phyloP scores from a whole-genome alignment of 1,140 invertebrate genomes.

The Agrypnia vestita region DNA sequence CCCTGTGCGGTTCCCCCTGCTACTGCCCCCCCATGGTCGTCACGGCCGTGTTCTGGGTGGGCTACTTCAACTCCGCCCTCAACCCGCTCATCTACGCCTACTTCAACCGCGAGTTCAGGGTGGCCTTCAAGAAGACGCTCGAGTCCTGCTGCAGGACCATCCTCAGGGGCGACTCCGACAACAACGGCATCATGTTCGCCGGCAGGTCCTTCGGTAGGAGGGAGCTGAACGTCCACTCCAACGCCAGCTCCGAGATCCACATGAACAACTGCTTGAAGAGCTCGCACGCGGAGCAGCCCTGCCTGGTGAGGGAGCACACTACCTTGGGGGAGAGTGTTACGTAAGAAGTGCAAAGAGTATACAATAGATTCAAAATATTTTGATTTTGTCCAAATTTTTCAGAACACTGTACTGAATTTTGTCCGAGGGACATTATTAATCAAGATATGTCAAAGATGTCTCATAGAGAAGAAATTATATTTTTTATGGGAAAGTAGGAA shows the following conservation, averaged over 20 bases:
- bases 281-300: slow-evolving; percentile 40
- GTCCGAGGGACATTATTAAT: too few species aligned
- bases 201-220: slow-evolving; percentile 54
- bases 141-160: slow-evolving; percentile 78
- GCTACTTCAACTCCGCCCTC: slow-evolving; percentile 96
- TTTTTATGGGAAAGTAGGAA: too few species aligned
- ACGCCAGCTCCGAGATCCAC: slow-evolving; percentile 58
- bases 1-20: slow-evolving; percentile 86
- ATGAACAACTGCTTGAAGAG: slow-evolving; percentile 58
- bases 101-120: slow-evolving; percentile 97
- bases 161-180: slow-evolving; percentile 45
- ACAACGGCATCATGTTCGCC: slow-evolving; percentile 52
- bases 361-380: neutral
- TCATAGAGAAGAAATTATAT: too few species aligned
- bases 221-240: slow-evolving; percentile 56
- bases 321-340: slow-evolving; percentile 56
- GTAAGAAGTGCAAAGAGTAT: slow-evolving; percentile 18
- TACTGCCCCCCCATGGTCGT: slow-evolving; percentile 88
- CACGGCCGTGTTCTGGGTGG: slow-evolving; percentile 87
- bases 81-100: slow-evolving; percentile 98
- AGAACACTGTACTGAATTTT: too few species aligned
- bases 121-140: slow-evolving; percentile 95
- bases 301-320: slow-evolving; percentile 46
- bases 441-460: too few species aligned
- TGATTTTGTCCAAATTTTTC: too few species aligned